These are phyloP conservation scores for Rotaria socialis DNA, from an alignment of 2,888 invertebrate genomes.

Conservation along the genomic window DNA sequence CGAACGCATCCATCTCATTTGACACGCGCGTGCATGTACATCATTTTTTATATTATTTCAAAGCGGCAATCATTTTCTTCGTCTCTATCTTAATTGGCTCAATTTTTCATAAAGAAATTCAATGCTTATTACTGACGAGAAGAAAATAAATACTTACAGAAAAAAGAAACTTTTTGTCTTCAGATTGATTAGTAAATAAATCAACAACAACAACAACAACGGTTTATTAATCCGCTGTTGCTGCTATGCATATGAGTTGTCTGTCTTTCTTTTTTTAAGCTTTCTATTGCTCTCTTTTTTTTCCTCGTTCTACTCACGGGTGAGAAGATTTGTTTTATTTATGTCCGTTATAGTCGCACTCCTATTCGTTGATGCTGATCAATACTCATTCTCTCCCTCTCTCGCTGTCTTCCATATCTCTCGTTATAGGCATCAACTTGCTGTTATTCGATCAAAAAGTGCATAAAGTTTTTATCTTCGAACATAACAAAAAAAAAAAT, in stretches of 20 bases:
- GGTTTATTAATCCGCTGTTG: neutral
- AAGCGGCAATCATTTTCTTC: neutral
- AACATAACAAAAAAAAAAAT: too few relatives aligned
- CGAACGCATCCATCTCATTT: constrained; percentile 16
- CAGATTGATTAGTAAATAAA: neutral
- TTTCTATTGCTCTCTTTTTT: too few relatives aligned
- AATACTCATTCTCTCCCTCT: neutral
- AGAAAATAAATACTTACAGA: neutral
- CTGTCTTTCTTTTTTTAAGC: neutral
- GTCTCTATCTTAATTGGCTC: neutral
- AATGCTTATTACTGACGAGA: neutral
- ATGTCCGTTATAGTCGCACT: neutral
- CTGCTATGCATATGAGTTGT: neutral
- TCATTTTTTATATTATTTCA: neutral
- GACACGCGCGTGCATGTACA: neutral
- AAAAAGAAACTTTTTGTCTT: neutral
- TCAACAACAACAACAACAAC: neutral
- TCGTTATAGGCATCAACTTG: neutral
- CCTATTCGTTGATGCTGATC: neutral
- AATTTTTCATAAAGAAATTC: neutral
- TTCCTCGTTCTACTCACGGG: neutral
- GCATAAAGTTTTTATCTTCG: too few relatives aligned
- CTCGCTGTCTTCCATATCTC: neutral
- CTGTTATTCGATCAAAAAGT: neutral
- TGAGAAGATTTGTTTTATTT: constrained; percentile 20